Conservation (phyloP, 1,140 invertebrate genomes). For the Calephelis virginiensis region DNA sequence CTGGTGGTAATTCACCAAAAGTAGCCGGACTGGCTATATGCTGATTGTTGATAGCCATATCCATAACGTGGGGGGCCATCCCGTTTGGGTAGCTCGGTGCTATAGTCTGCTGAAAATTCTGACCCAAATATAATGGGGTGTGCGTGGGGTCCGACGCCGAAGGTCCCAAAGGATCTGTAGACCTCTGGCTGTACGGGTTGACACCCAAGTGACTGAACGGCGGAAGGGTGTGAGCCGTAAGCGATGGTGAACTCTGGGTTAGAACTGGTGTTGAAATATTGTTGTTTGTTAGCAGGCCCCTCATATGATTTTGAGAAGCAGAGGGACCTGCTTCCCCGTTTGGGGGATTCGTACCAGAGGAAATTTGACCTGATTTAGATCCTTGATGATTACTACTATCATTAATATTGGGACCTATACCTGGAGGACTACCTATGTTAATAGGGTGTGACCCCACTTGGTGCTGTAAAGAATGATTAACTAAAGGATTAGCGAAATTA, state of each 20-base stretch:
- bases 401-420: constrained; percentile 59
- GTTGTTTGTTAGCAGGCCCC: constrained; percentile 88
- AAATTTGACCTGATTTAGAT: constrained; percentile 68
- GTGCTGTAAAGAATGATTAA: constrained; percentile 76
- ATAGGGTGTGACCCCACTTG: constrained; percentile 78
- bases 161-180: constrained; percentile 77
- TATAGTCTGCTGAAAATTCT: constrained; percentile 80
- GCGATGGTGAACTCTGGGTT: constrained; percentile 78
- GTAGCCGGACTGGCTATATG: constrained; percentile 82
- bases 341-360: constrained; percentile 87
- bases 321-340: constrained; percentile 92
- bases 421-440: constrained; percentile 78
- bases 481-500: constrained; percentile 77
- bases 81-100: constrained; percentile 86
- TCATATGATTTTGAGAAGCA: constrained; percentile 85
- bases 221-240: constrained; percentile 80
- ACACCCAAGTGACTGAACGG: constrained; percentile 78
- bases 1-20: constrained; percentile 82
- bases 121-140: constrained; percentile 79
- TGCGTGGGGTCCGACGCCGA: constrained; percentile 81
- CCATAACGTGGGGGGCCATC: constrained; percentile 90
- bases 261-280: constrained; percentile 77
- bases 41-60: constrained; percentile 84
- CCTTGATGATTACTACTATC: constrained; percentile 62
- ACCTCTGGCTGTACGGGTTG: constrained; percentile 76